phyloP scores from a whole-genome alignment of 2,888 invertebrate species.

The Oxyteleia sp. region DNA sequence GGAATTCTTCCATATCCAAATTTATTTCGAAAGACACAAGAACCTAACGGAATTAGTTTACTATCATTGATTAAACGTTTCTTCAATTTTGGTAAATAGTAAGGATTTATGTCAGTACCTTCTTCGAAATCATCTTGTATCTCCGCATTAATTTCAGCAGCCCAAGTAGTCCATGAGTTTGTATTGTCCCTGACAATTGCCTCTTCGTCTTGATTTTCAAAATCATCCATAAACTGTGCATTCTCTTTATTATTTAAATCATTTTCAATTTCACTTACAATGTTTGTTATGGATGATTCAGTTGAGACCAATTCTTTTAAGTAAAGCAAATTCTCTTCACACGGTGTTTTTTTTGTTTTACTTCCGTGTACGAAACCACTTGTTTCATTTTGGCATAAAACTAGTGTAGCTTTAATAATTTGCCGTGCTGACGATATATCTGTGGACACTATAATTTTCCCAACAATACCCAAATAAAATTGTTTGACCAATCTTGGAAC shows the following conservation, averaged over 20 bases:
- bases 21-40: neutral
- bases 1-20: constrained; percentile 44
- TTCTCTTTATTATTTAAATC: too few species aligned
- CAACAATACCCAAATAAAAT: constrained; percentile 47
- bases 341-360: neutral
- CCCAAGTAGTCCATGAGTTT: constrained; percentile 20
- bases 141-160: neutral
- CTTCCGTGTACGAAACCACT: neutral
- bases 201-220: too few species aligned
- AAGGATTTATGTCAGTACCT: constrained; percentile 5
- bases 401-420: constrained; percentile 6
- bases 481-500: constrained; percentile 3
- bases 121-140: neutral
- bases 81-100: constrained; percentile 18
- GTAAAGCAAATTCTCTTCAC: neutral
- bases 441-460: constrained; percentile 37
- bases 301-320: neutral
- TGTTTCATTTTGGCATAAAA: constrained; percentile 38
- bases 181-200: neutral
- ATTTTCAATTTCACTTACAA: too few species aligned
- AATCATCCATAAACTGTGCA: too few species aligned
- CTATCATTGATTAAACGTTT: constrained; percentile 9
- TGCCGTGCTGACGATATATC: neutral
- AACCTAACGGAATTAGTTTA: constrained; percentile 27
- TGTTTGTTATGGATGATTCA: too few species aligned